Evolutionary conservation across 2,113 vertebrate species (phyloP).

Genomic region (Nanorana parkeri): DNA sequence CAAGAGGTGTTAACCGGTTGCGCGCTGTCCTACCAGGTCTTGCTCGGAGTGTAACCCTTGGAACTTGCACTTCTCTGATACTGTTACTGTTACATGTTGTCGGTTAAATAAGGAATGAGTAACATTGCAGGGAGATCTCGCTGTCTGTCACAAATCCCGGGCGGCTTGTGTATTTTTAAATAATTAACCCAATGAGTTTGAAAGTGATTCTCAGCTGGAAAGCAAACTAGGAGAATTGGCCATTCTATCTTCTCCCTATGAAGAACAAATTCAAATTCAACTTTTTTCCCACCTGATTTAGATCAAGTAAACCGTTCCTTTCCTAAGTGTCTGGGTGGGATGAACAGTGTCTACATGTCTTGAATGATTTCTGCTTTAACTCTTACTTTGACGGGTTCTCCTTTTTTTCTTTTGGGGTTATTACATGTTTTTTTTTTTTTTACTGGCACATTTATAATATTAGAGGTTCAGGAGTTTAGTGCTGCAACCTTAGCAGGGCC

Average conservation of each 20-base stretch:
- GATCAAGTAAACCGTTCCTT: not conserved
- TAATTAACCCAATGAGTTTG: conserved; percentile 43
- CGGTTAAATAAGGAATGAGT: conserved; percentile 54
- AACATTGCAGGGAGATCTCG: conserved; percentile 22
- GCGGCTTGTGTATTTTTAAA: conserved; percentile 44
- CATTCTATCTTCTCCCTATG: not conserved
- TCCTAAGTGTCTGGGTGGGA: not conserved
- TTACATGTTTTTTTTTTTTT: too few species aligned
- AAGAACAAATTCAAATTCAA: not conserved
- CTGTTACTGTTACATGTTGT: conserved; percentile 49
- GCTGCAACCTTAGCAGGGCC: too few species aligned
- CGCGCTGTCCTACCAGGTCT: not conserved
- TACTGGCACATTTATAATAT: too few species aligned
- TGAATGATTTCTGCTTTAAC: too few species aligned
- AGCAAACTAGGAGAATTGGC: conserved; percentile 9
- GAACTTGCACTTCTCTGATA: conserved; percentile 22
- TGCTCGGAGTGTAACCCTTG: not conserved
- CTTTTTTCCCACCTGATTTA: not conserved
- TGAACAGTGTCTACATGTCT: not conserved
- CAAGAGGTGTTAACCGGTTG: conserved; percentile 1
- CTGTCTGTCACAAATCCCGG: conserved; percentile 41
- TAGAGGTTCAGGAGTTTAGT: too few species aligned
- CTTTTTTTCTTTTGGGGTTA: too few species aligned
- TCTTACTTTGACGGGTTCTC: too few species aligned
- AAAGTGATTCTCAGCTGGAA: conserved; percentile 47